Evolutionary conservation across 2,797 vertebrate species (phyloP).

Genomic region (Gila robusta): DNA sequence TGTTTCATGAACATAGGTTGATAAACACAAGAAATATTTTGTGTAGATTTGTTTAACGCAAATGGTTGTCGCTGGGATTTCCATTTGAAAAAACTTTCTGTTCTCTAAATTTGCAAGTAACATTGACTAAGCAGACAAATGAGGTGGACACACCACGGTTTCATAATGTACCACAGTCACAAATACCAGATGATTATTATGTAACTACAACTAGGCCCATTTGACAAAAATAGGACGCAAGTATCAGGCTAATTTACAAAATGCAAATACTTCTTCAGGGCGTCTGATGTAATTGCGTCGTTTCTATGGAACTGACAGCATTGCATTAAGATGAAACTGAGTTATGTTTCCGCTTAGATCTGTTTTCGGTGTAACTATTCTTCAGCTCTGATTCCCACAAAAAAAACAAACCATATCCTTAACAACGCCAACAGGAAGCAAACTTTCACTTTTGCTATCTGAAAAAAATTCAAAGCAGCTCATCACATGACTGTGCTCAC

Average conservation of each 20-base stretch:
- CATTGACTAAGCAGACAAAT: conserved; percentile 15
- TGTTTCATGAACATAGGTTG: neutral
- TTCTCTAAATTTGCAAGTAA: conserved; percentile 29
- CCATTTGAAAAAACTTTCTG: conserved; percentile 6
- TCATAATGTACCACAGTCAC: neutral
- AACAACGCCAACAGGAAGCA: neutral
- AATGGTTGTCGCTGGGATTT: conserved; percentile 7
- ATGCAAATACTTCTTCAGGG: conserved; percentile 1
- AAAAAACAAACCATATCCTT: neutral
- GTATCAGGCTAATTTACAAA: conserved; percentile 14
- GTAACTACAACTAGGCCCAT: neutral
- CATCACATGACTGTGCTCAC: conserved; percentile 13
- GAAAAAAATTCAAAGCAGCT: conserved; percentile 8
- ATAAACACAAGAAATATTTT: neutral
- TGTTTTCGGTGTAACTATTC: neutral
- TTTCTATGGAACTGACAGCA: neutral
- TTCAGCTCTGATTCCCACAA: neutral
- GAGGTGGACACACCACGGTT: conserved; percentile 2
- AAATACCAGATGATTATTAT: neutral
- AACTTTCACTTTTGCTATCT: conserved; percentile 45
- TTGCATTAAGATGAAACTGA: neutral
- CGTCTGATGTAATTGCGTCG: neutral
- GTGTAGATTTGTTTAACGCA: neutral
- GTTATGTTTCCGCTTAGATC: neutral
- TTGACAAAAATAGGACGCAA: neutral